A percentile compares a stretch with the other conserved stretches of the same genome.
Conservation (phyloP, 2,113 vertebrate species). For the Lophura nycthemera region DNA sequence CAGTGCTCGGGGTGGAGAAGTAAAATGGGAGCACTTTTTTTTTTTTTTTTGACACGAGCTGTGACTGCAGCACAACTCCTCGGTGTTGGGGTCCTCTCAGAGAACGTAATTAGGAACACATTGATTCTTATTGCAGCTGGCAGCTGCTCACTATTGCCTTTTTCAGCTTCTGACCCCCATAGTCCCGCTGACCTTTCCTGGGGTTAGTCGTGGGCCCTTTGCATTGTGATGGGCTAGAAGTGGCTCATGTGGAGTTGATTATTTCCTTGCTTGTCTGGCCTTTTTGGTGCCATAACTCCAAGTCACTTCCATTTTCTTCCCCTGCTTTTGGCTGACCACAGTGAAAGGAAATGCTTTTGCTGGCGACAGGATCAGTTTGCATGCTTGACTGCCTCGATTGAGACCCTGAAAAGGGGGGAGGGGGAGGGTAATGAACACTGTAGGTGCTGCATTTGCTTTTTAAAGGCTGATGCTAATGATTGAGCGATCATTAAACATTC, state of each 20-base stretch:
- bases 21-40: conserved; percentile 41
- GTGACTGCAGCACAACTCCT: conserved; percentile 24
- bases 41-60: neutral
- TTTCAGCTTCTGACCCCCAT: conserved; percentile 78
- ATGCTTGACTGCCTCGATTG: conserved; percentile 67
- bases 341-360: conserved; percentile 79
- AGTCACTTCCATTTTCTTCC: conserved; percentile 81
- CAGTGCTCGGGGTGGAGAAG: conserved; percentile 11
- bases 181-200: conserved; percentile 84
- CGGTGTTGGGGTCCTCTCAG: neutral
- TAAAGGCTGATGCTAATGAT: conserved; percentile 45
- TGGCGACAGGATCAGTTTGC: conserved; percentile 71
- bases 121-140: conserved; percentile 77
- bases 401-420: conserved; percentile 53
- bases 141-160: conserved; percentile 76
- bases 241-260: conserved; percentile 93
- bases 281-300: conserved; percentile 80
- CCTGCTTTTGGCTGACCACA: conserved; percentile 67
- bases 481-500: conserved; percentile 33
- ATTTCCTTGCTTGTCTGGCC: conserved; percentile 90
- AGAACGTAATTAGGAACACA: conserved; percentile 78
- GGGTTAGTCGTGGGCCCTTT: conserved; percentile 81
- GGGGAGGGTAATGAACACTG: conserved; percentile 51
- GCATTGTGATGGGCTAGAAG: conserved; percentile 84
- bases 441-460: conserved; percentile 59